Conservation (phyloP, 37 sponge, comb jelly and placozoan species). For the Agelas oroides region DNA sequence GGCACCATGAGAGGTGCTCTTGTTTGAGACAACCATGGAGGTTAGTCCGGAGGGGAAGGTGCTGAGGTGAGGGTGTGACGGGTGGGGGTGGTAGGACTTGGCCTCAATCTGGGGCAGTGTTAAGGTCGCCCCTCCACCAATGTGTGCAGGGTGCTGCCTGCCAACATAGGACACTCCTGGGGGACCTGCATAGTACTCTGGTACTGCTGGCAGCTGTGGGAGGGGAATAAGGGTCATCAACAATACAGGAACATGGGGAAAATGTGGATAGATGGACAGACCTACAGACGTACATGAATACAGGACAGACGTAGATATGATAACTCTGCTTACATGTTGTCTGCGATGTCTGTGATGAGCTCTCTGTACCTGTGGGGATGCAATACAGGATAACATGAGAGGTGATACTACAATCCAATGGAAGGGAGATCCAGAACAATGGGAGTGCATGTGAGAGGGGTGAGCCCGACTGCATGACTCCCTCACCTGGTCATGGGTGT, state of each 20-base stretch:
- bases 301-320: too few relatives aligned
- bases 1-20: conserved; percentile 35
- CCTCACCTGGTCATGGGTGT: neutral
- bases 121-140: neutral
- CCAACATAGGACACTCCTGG: neutral
- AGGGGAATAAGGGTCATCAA: too few relatives aligned
- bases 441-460: too few relatives aligned
- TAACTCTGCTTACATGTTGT: neutral
- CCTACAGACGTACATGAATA: too few relatives aligned
- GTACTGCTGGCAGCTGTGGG: conserved; percentile 2
- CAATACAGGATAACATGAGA: too few relatives aligned
- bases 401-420: too few relatives aligned
- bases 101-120: conserved; percentile 5
- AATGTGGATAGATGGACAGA: too few relatives aligned
- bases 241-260: too few relatives aligned
- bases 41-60: conserved; percentile 11
- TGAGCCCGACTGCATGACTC: too few relatives aligned
- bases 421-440: too few relatives aligned
- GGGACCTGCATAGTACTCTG: neutral
- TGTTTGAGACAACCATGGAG: conserved; percentile 17
- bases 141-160: neutral
- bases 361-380: too few relatives aligned
- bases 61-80: too few relatives aligned
- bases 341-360: neutral
- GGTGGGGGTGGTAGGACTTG: neutral